These are phyloP conservation scores for Sitta europaea DNA, from an alignment of 2,113 vertebrate genomes.

Conservation along the genomic window DNA sequence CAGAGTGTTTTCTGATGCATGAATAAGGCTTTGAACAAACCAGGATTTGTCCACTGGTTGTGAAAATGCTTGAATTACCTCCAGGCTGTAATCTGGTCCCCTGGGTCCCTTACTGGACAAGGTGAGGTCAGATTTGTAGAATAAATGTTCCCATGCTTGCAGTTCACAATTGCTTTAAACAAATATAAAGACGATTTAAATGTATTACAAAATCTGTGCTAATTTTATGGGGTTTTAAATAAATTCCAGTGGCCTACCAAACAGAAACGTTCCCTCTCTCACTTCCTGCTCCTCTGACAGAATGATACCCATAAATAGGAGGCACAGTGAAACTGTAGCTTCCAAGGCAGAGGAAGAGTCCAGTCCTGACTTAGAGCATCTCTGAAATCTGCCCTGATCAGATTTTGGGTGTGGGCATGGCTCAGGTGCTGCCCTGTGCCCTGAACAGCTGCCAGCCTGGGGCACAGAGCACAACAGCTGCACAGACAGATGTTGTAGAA, in stretches of 20 bases:
- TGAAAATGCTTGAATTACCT: neutral
- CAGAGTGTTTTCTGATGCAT: neutral
- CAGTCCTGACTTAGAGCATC: neutral
- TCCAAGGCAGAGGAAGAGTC: neutral
- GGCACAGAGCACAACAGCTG: neutral
- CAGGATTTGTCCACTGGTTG: neutral
- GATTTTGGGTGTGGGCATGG: neutral
- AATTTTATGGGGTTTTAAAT: neutral
- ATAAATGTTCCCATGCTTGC: neutral
- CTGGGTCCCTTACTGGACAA: neutral
- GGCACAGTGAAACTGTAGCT: neutral
- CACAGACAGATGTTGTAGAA: neutral
- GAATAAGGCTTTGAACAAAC: neutral
- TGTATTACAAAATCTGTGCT: neutral
- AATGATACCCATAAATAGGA: neutral
- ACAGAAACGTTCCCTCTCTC: neutral
- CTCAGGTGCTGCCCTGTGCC: neutral
- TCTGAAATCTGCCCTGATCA: neutral
- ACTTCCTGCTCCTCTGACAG: neutral
- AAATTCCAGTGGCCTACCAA: neutral
- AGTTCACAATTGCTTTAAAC: neutral
- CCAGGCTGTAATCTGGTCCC: neutral
- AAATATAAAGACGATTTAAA: neutral
- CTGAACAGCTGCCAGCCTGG: neutral
- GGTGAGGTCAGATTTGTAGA: neutral